These are phyloP conservation scores for Cebidichthys violaceus DNA, from an alignment of 2,113 vertebrate genomes.

Conservation along the genomic window DNA sequence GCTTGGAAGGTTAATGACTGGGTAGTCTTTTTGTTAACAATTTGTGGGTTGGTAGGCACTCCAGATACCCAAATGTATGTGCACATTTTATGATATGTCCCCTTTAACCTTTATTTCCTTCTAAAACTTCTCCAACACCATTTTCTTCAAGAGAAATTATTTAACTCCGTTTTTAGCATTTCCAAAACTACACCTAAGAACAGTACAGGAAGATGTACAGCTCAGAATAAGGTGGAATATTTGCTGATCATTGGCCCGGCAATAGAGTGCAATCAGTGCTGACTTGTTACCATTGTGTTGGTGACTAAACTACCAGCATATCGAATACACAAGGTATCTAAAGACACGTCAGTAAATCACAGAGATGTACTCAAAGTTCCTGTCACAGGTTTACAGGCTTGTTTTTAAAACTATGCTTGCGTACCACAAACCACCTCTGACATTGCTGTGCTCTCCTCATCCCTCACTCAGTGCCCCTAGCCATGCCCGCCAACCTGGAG, in stretches of 20 bases:
- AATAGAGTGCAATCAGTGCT: not conserved
- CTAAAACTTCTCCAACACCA: not conserved
- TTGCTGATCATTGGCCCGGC: not conserved
- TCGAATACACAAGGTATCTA: not conserved
- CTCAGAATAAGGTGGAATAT: not conserved
- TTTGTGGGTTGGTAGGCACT: no score
- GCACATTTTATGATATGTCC: no score
- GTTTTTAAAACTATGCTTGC: not conserved
- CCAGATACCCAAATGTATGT: no score
- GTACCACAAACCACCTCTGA: not conserved
- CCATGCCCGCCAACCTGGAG: slow-evolving; percentile 82
- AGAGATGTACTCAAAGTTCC: not conserved
- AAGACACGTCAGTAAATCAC: not conserved
- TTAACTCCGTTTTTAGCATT: not conserved
- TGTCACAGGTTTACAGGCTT: not conserved
- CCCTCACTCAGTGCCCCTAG: slow-evolving; percentile 83
- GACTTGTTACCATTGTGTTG: not conserved
- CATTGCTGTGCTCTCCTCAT: not conserved
- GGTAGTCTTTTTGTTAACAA: no score
- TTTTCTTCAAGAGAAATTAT: not conserved
- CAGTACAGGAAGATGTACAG: not conserved
- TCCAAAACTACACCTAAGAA: not conserved
- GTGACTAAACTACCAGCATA: not conserved
- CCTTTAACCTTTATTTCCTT: no score
- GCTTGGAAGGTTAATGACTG: no score